Evolutionary conservation across 2,888 invertebrate species (phyloP).

Genomic region (Acleris cristana): DNA sequence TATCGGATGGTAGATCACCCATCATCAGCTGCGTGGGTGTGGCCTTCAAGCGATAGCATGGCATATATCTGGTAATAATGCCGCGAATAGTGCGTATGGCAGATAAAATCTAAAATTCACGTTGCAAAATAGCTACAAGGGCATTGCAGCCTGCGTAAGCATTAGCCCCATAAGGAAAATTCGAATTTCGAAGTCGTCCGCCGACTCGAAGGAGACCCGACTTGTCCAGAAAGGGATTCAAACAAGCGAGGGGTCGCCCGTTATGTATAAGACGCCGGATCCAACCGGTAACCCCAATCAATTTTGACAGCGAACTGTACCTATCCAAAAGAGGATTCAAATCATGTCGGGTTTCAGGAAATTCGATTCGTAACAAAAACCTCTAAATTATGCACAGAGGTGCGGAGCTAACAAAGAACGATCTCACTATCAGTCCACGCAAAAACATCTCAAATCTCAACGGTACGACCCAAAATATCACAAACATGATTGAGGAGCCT

Average conservation of each 20-base stretch:
- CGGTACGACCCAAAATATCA: too few relatives aligned
- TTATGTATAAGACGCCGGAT: too few relatives aligned
- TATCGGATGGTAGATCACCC: background rate
- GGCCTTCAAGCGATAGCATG: constrained; percentile 3
- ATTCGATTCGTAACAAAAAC: constrained; percentile 17
- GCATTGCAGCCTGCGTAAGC: constrained; percentile 1
- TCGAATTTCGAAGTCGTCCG: background rate
- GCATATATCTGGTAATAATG: background rate
- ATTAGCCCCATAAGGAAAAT: background rate
- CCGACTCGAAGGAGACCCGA: too few relatives aligned
- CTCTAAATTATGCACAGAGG: too few relatives aligned
- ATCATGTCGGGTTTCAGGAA: background rate
- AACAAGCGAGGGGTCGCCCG: too few relatives aligned
- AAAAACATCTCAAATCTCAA: too few relatives aligned
- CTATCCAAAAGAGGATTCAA: too few relatives aligned
- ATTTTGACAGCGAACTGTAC: too few relatives aligned
- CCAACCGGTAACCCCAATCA: too few relatives aligned
- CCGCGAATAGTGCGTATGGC: background rate
- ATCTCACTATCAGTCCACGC: background rate
- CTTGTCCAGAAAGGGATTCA: too few relatives aligned
- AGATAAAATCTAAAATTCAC: background rate
- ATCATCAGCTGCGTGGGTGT: constrained; percentile 4
- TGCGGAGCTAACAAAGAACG: constrained; percentile 6
- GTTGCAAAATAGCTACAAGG: background rate
- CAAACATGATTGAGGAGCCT: too few relatives aligned